phyloP scores from a whole-genome alignment of 53 echinoderm and acorn worm genomes.

The Henricia sp. region DNA sequence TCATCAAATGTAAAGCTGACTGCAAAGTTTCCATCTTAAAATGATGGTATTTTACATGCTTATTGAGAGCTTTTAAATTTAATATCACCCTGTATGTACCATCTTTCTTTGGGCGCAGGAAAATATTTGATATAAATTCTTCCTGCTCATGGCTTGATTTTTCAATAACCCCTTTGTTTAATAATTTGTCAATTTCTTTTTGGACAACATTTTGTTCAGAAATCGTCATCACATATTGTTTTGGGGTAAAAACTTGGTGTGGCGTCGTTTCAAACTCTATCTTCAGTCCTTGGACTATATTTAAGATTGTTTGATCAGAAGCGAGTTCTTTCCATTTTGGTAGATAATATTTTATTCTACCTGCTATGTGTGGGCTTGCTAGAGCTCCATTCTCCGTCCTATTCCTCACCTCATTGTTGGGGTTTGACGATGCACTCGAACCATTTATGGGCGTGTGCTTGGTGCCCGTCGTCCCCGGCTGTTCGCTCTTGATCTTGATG shows the following conservation, averaged over 20 bases:
- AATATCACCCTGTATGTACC: slow-evolving; percentile 28
- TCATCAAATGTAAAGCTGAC: background rate
- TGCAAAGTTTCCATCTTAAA: slow-evolving; percentile 41
- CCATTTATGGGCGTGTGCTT: too few relatives aligned
- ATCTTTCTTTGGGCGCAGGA: slow-evolving; percentile 8
- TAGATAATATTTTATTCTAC: background rate
- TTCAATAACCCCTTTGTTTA: too few relatives aligned
- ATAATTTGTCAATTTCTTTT: slow-evolving; percentile 5
- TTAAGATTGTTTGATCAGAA: slow-evolving; percentile 15
- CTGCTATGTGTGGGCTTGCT: background rate
- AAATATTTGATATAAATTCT: too few relatives aligned
- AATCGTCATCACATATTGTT: background rate
- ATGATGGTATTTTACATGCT: slow-evolving; percentile 32
- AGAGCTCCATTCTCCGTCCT: too few relatives aligned
- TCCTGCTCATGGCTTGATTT: too few relatives aligned
- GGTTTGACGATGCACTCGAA: too few relatives aligned
- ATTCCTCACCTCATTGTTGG: too few relatives aligned
- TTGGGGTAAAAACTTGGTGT: background rate
- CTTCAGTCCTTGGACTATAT: background rate
- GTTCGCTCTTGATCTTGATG: too few relatives aligned
- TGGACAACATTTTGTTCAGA: background rate
- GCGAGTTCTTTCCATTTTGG: background rate
- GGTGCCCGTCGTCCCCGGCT: too few relatives aligned
- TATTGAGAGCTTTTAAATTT: slow-evolving; percentile 15
- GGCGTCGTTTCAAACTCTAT: slow-evolving; percentile 13